Conservation (phyloP, 2,888 invertebrate genomes). For the Elegia similella region DNA sequence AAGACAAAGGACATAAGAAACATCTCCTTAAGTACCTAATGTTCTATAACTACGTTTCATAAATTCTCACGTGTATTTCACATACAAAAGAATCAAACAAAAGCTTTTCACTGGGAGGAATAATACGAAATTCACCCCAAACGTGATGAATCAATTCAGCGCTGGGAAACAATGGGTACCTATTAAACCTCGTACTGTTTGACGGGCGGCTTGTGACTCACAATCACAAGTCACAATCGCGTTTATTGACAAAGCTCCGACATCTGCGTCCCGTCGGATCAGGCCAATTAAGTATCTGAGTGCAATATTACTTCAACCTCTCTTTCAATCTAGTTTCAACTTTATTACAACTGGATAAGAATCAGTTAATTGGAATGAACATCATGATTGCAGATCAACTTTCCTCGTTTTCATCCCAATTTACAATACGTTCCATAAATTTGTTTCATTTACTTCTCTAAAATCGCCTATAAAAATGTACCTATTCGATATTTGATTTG, state of each 20-base stretch:
- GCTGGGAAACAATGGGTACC: slow-evolving; percentile 43
- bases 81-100: slow-evolving; percentile 28
- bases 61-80: neutral
- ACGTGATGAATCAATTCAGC: slow-evolving; percentile 40
- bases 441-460: slow-evolving; percentile 32
- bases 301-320: slow-evolving; percentile 22
- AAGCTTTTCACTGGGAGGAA: slow-evolving; percentile 28
- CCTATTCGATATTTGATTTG: neutral
- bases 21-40: neutral
- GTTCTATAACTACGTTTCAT: neutral
- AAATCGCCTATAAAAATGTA: neutral
- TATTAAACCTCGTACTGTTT: slow-evolving; percentile 33
- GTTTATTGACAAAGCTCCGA: slow-evolving; percentile 59
- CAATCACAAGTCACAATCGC: slow-evolving; percentile 45
- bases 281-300: slow-evolving; percentile 53
- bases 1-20: too few relatives aligned
- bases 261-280: slow-evolving; percentile 55
- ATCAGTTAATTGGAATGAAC: neutral
- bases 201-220: slow-evolving; percentile 27
- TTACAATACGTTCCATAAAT: slow-evolving; percentile 42
- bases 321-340: slow-evolving; percentile 27
- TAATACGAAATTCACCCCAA: slow-evolving; percentile 27
- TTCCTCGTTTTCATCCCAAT: slow-evolving; percentile 45
- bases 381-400: slow-evolving; percentile 24
- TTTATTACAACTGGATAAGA: slow-evolving; percentile 22